phyloP scores from a whole-genome alignment of 2,888 invertebrate genomes.

The Xestia ashworthii region DNA sequence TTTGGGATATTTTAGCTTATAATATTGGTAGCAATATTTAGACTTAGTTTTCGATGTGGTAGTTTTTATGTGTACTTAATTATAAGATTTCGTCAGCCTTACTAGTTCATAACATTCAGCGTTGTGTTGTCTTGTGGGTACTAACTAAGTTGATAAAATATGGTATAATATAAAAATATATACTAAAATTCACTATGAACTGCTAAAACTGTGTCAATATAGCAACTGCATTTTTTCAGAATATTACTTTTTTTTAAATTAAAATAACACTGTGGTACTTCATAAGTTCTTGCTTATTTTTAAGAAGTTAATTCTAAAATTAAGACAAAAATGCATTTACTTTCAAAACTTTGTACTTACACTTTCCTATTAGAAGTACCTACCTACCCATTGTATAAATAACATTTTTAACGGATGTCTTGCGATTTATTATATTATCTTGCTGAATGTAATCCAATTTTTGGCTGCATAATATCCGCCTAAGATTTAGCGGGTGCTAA shows the following conservation, averaged over 20 bases:
- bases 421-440: neutral
- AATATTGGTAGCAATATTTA: slow-evolving; percentile 54
- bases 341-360: slow-evolving; percentile 48
- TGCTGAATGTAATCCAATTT: slow-evolving; percentile 29
- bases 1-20: slow-evolving; percentile 24
- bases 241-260: neutral
- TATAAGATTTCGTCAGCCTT: slow-evolving; percentile 59
- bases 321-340: slow-evolving; percentile 60
- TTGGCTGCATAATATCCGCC: slow-evolving; percentile 61
- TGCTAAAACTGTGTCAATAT: neutral
- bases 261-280: slow-evolving; percentile 1
- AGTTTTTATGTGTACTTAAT: slow-evolving; percentile 27
- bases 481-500: slow-evolving; percentile 63
- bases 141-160: slow-evolving; percentile 28
- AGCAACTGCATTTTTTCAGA: slow-evolving; percentile 9
- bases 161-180: slow-evolving; percentile 6
- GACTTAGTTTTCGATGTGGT: slow-evolving; percentile 37
- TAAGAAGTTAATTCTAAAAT: slow-evolving; percentile 19
- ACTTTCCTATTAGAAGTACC: neutral
- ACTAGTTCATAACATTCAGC: slow-evolving; percentile 58
- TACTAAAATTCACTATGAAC: neutral
- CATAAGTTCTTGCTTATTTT: slow-evolving; percentile 24
- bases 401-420: neutral
- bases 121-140: slow-evolving; percentile 38
- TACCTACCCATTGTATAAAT: slow-evolving; percentile 6